Evolutionary conservation across 2,797 vertebrate genomes (phyloP).

Genomic region (Pogoniulus pusillus): DNA sequence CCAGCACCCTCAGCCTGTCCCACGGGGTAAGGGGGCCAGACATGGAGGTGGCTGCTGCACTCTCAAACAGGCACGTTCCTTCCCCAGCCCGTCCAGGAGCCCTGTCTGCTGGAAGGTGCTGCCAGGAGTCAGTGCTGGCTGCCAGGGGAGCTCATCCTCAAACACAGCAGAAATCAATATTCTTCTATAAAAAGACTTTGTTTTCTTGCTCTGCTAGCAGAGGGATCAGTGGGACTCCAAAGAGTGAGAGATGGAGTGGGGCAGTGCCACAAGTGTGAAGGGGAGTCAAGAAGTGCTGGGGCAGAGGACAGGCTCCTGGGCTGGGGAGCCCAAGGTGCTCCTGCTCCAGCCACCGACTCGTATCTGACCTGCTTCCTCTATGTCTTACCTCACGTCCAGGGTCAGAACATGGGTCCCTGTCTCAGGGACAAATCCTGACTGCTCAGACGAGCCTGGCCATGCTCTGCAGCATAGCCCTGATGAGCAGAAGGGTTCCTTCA

Average conservation of each 20-base stretch:
- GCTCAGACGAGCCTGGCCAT: background rate
- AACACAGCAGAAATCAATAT: background rate
- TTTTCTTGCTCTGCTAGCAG: background rate
- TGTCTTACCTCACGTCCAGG: background rate
- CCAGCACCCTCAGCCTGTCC: background rate
- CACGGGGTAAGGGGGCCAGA: background rate
- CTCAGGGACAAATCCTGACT: background rate
- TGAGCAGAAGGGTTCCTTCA: background rate
- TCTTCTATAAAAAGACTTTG: background rate
- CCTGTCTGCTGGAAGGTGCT: fast-evolving
- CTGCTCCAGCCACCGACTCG: background rate
- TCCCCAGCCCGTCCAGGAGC: background rate
- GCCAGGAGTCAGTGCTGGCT: fast-evolving
- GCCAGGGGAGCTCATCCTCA: background rate
- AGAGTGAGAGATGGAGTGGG: background rate
- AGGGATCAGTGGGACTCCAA: background rate
- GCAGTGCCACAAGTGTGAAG: background rate
- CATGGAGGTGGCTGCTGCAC: fast-evolving
- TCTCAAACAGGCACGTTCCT: background rate
- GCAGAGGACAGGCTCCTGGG: background rate
- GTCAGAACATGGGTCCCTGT: background rate
- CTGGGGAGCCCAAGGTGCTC: background rate
- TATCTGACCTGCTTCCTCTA: background rate
- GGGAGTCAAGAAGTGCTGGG: background rate
- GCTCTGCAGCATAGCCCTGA: background rate